These are phyloP conservation scores for Crotalus horridus DNA, from an alignment of 2,113 vertebrate species.

Conservation along the genomic window DNA sequence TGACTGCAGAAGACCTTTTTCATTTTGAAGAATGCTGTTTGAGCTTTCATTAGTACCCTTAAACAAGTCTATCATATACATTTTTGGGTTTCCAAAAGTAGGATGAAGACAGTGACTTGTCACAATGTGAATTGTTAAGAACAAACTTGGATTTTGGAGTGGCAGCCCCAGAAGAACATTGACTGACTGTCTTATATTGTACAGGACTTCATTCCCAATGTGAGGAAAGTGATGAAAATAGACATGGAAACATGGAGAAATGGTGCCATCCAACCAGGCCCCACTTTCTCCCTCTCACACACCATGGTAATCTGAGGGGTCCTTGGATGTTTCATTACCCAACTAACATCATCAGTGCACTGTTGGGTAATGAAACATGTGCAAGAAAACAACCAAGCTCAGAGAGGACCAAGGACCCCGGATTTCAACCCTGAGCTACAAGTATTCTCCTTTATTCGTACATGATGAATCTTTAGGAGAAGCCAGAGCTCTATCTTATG, in stretches of 20 bases:
- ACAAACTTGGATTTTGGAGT: neutral
- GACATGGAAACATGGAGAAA: too few relatives aligned
- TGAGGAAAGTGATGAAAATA: neutral
- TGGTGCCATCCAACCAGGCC: neutral
- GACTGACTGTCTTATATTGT: neutral
- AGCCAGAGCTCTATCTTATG: too few relatives aligned
- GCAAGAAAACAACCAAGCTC: neutral
- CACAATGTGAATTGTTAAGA: neutral
- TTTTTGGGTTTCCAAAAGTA: neutral
- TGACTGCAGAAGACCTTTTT: too few relatives aligned
- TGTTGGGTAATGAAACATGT: neutral
- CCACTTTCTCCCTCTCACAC: neutral
- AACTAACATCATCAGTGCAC: neutral
- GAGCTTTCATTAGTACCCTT: slow-evolving; percentile 24
- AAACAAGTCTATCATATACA: slow-evolving; percentile 40
- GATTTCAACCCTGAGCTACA: neutral
- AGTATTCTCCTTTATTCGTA: too few relatives aligned
- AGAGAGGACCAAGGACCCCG: neutral
- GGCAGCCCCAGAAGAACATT: neutral
- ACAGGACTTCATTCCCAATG: neutral
- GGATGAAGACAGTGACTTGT: neutral
- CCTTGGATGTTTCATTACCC: neutral
- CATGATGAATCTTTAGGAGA: neutral
- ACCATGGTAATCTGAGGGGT: neutral
- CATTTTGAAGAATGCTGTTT: too few relatives aligned